phyloP scores from a whole-genome alignment of 1,140 invertebrate genomes.

The Pentalonia nigronervosa region DNA sequence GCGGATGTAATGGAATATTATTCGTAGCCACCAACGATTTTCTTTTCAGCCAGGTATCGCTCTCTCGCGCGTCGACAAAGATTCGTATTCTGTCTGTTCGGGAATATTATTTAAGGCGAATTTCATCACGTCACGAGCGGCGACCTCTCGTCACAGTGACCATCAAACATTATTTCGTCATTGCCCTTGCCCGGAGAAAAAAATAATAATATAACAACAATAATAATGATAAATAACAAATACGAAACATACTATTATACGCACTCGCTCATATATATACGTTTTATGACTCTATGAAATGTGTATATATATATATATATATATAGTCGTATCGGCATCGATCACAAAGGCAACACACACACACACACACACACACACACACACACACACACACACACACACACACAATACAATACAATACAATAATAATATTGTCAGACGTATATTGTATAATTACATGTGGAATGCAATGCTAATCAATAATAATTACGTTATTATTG shows the following conservation, averaged over 20 bases:
- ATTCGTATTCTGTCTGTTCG: neutral
- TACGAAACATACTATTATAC: neutral
- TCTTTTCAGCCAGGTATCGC: neutral
- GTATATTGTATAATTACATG: slow-evolving; percentile 7
- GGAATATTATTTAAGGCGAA: neutral
- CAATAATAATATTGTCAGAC: neutral
- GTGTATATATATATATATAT: neutral
- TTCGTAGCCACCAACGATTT: neutral
- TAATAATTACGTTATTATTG: slow-evolving; percentile 46
- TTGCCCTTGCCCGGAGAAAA: slow-evolving; percentile 6
- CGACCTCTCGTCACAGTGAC: neutral
- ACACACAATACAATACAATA: neutral
- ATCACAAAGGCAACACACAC: neutral
- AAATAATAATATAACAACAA: neutral
- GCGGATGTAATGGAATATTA: neutral
- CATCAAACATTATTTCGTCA: neutral
- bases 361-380: neutral
- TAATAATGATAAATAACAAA: slow-evolving; percentile 3
- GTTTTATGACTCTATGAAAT: neutral
- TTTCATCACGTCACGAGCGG: neutral
- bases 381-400: too few species aligned
- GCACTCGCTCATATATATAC: neutral
- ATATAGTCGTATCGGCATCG: neutral
- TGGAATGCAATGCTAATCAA: slow-evolving; percentile 36
- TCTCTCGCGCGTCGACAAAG: neutral